phyloP scores from a whole-genome alignment of 2,797 vertebrate species.

The Oophaga sylvatica region DNA sequence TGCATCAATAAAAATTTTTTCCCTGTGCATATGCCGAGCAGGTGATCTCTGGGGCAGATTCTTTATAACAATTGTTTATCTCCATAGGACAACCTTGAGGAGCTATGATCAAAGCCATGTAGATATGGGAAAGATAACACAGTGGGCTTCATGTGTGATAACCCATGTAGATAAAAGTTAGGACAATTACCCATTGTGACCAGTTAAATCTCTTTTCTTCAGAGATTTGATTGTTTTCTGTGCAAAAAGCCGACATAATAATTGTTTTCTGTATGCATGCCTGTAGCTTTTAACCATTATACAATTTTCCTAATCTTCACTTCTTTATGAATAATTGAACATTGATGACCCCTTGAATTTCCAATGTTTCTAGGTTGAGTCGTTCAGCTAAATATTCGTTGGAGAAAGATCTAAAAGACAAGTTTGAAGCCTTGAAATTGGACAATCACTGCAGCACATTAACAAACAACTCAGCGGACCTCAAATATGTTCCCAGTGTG shows the following conservation, averaged over 20 bases:
- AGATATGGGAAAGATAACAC: no score
- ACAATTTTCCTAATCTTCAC: not conserved
- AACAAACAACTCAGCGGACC: slow-evolving; percentile 74
- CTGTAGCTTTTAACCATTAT: not conserved
- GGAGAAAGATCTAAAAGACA: slow-evolving; percentile 87
- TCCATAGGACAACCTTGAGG: no score
- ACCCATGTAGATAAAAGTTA: no score
- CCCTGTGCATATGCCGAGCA: no score
- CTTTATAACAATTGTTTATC: no score
- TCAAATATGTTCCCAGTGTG: slow-evolving; percentile 60
- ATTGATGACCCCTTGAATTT: slow-evolving; percentile 32
- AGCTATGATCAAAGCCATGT: no score
- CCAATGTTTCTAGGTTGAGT: slow-evolving; percentile 77
- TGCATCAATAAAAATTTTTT: no score
- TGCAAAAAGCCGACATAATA: not conserved
- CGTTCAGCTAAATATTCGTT: slow-evolving; percentile 84
- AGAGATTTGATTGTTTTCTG: not conserved
- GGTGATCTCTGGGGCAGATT: no score
- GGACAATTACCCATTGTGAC: no score
- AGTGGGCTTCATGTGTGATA: no score
- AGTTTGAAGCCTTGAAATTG: slow-evolving; percentile 81
- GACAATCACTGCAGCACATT: slow-evolving; percentile 83
- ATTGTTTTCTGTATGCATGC: not conserved
- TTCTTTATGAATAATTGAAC: no score
- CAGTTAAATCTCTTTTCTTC: not conserved